Evolutionary conservation across 1,140 invertebrate genomes (phyloP), one percentile per base, ranked within the genome.

Genomic region (Oscheius sp.): DNA sequence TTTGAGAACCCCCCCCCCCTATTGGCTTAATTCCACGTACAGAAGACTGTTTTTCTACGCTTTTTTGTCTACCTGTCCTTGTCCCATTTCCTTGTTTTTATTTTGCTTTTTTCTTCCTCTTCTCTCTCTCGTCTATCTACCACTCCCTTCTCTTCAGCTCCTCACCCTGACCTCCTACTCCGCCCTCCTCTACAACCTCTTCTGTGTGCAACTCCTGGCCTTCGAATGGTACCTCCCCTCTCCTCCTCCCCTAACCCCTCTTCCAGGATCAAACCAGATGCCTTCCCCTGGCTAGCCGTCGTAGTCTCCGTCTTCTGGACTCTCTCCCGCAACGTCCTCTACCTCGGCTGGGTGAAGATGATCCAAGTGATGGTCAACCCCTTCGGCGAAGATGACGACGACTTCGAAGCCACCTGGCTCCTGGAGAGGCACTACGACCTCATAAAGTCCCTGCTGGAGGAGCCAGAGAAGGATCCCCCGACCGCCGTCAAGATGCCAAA

Each of bases 321-420:
- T 0, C 90, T 91, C 0, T 86, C 94, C 42, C 85, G 86, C 76
- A 95, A 96, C 85, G 92, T 93, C 84, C 95, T 96, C 86, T 97
- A 95, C 87, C 91, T 96, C 80, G 94, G 94, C 23, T 96, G 94
- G 94, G 85, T 96, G 35, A 95, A 87, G 85, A 84, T 36, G 3
- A 72, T 72, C 28, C 92, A 93, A 85, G 91, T 93, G 1, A 87
- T 93, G 62, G 93, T 93, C 68, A 93, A 93, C 87, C 92, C 92
- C 2, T 95, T 95, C 81, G 93, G 93, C 4, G 93, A 95, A 87
- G 93, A 95, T 82, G 93, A 78, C 45, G 77, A 78, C 49, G 77
- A 78, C 46, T 78, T 78, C 35, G 77, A 78, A 79, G 15, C 28
- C 4, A 26, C 15, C 15, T 55, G 7, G 7, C 28, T 20, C 49